These are phyloP conservation scores for Varecia variegata DNA, from an alignment of 2,797 vertebrate genomes.

Conservation along the genomic window DNA sequence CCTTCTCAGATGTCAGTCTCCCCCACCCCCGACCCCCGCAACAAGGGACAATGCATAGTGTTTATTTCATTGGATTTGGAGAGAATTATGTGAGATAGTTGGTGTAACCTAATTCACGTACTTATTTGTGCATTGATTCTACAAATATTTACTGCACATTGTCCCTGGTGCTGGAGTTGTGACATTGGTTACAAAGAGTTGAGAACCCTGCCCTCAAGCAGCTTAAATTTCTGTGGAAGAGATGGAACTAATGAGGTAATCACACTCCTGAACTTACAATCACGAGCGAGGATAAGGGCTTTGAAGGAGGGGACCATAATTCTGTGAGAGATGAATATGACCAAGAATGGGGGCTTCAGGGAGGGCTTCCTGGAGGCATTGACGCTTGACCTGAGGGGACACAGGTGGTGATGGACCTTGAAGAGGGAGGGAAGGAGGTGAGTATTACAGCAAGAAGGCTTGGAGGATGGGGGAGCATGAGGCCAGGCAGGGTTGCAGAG, in stretches of 20 bases:
- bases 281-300: background rate
- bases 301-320: background rate
- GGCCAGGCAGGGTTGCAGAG: background rate
- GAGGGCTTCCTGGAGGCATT: background rate
- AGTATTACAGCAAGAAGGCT: background rate
- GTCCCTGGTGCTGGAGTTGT: background rate
- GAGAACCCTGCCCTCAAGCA: background rate
- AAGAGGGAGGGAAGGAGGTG: background rate
- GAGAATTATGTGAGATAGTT: background rate
- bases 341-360: background rate
- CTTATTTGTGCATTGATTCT: background rate
- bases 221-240: background rate
- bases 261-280: background rate
- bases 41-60: background rate
- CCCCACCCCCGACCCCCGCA: no score
- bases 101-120: background rate
- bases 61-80: background rate
- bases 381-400: background rate
- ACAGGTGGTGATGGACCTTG: background rate
- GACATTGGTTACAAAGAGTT: background rate
- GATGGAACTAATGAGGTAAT: background rate
- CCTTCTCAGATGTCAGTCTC: background rate
- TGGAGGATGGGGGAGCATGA: no score
- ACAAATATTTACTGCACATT: background rate
- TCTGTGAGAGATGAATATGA: background rate